Evolutionary conservation across 2,113 vertebrate genomes (phyloP).

Genomic region (Oncorhynchus clarkii): DNA sequence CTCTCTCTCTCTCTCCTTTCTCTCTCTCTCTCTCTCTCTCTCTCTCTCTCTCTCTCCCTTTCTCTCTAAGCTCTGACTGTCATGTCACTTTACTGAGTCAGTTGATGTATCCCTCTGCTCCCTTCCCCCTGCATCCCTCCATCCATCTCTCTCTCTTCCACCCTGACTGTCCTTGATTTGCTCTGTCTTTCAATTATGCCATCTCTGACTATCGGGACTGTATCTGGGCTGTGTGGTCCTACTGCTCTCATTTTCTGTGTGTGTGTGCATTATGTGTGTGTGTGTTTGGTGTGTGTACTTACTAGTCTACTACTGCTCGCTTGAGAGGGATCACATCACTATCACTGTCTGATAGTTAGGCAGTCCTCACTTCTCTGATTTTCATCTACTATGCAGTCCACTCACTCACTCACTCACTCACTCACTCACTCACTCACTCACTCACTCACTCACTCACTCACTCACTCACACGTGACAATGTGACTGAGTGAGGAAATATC

Average conservation of each 20-base stretch:
- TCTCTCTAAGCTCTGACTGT: slow-evolving; percentile 43
- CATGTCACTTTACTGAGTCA: slow-evolving; percentile 62
- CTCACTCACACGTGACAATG: not conserved
- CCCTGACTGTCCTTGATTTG: too few relatives aligned
- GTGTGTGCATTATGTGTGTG: not conserved
- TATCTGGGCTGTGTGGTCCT: slow-evolving; percentile 32
- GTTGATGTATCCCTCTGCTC: slow-evolving; percentile 48
- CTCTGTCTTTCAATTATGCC: slow-evolving; percentile 48
- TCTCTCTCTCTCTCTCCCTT: slow-evolving; percentile 19
- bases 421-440: not conserved
- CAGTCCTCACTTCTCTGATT: slow-evolving; percentile 20
- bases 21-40: slow-evolving; percentile 27
- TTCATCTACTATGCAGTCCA: slow-evolving; percentile 2
- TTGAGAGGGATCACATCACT: slow-evolving; percentile 44
- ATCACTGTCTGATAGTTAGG: slow-evolving; percentile 34
- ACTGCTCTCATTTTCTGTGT: slow-evolving; percentile 18
- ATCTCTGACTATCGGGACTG: slow-evolving; percentile 37
- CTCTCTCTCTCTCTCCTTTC: slow-evolving; percentile 6
- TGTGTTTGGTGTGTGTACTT: slow-evolving; percentile 3
- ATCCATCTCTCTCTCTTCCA: slow-evolving; percentile 30
- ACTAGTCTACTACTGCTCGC: not conserved
- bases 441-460: too few relatives aligned
- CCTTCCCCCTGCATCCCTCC: slow-evolving; percentile 17
- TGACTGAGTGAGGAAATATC: not conserved
- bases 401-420: slow-evolving; percentile 1